Evolutionary conservation across 2,888 invertebrate genomes (phyloP), one percentile per base, ranked within the genome.

Genomic region (Noctuana brunneofusca): DNA sequence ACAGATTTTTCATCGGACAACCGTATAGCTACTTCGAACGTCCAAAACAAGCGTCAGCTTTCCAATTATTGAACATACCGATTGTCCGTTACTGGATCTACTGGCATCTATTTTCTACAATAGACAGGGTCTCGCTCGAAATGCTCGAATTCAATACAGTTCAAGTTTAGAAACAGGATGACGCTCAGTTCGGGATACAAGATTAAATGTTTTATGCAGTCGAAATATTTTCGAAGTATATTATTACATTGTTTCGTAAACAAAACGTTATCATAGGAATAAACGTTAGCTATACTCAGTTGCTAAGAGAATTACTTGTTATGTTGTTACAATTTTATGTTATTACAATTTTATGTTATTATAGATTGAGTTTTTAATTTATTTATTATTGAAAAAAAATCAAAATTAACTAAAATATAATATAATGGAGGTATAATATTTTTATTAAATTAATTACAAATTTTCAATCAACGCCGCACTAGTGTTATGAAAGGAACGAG

Each of bases 91-190:
- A 48, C n/a, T 22, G 12, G 12, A 48, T 48, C 22, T n/a, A 48
- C n/a, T 4, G 22, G 12, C 5, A 12, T 46, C 11, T 8, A 22
- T 20, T 48, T 48, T 12, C 46, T 22, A 22, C 22, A 41, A 41
- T 0, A 41, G 41, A 41, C 41, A 22, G 20, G 18, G 20, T 12
- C 4, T 12, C 9, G 46, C 16, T 41, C 8, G 41, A 41, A 41
- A 41, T 16, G 46, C 16, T 41, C 8, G 41, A 41, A 41, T 16
- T 16, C 41, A 12, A 41, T 41, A 41, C 38, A n/a, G 4, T n/a
- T 9, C 16, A 41, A 41, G 8, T 41, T 41, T 41, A 41, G 41
- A 41, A 41, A 41, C 41, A 41, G 41, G 41, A 41, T 41, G 9
- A 16, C 41, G 16, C 41, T 41, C 41, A 9, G 16, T 16, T 41